Conservation (phyloP, 2,113 vertebrate species). For the Ia io region DNA sequence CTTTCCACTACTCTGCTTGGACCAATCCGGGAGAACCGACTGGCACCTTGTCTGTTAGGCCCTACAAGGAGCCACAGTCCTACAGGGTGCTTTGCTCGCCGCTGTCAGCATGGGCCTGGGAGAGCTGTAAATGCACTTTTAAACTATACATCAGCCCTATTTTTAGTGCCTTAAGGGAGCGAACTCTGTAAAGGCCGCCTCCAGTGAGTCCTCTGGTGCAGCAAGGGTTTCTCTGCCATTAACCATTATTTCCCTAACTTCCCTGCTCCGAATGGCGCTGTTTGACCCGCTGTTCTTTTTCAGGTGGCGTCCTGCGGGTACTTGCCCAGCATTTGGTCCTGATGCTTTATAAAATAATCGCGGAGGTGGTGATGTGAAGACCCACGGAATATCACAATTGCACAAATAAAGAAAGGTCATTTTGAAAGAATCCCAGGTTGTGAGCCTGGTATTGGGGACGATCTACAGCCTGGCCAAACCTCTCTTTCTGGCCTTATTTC, state of each 20-base stretch:
- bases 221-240: background rate
- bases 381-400: background rate
- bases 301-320: background rate
- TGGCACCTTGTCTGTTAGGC: background rate
- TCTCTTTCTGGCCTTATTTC: background rate
- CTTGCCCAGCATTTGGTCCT: background rate
- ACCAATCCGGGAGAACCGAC: background rate
- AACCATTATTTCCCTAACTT: background rate
- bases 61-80: rapidly evolving
- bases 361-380: background rate
- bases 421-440: background rate
- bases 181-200: background rate
- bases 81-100: background rate
- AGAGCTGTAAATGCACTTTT: background rate
- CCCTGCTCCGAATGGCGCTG: background rate
- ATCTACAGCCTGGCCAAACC: background rate
- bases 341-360: background rate
- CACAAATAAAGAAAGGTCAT: background rate
- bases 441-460: background rate
- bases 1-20: background rate
- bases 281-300: background rate
- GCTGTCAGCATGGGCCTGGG: background rate
- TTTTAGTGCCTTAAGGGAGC: background rate
- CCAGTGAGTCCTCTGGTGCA: background rate
- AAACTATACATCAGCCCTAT: background rate